Evolutionary conservation across 2,797 vertebrate species (phyloP), one percentile per base, ranked within the genome.

Genomic region (Lemur catta): DNA sequence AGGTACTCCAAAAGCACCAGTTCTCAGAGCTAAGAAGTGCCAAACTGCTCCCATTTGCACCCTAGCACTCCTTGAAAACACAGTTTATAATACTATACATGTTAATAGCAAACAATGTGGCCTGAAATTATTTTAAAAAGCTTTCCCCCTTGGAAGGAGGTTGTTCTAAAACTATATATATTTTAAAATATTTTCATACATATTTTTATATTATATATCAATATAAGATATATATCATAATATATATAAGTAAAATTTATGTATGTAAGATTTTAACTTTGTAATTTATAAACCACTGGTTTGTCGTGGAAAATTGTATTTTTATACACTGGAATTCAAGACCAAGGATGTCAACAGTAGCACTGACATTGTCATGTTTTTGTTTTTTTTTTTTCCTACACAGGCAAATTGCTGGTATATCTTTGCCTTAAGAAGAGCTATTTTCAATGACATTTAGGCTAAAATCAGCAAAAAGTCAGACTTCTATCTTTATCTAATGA

Each of bases 381-480:
- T n/a, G n/a, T n/a, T n/a, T 67, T 91, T 86, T 57, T 76, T 84
- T 92, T 65, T 46, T 28, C 61, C 22, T 48, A 81, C 57, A 81
- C 12, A 85, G n/a, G 61, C 12, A 97, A 82, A 82, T 79, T 90
- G 14, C 14, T 93, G 38, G 30, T 81, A 6, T 75, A 90, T 72
- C 38, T 94, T 90, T 89, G 26, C 65, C 89, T 91, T 96, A 81
- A 76, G 67, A 88, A 90, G 57, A 94, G 55, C 15, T 95, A 80
- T 95, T 89, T 95, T 94, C 81, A 95, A 71, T 91, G 91, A 80
- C 65, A 91, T 79, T 82, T 81, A 92, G 22, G 18, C 52, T 95
- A 95, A 97, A 95, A 94, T 95, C 89, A 95, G 88, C n/a, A 43
- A 89, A 95, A 93, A 94, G 35, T 82, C 67, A 84, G 50, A 72